Base-by-base conservation (phyloP, 2,888 invertebrate genomes). In the Drosophila aldrichi region DNA sequence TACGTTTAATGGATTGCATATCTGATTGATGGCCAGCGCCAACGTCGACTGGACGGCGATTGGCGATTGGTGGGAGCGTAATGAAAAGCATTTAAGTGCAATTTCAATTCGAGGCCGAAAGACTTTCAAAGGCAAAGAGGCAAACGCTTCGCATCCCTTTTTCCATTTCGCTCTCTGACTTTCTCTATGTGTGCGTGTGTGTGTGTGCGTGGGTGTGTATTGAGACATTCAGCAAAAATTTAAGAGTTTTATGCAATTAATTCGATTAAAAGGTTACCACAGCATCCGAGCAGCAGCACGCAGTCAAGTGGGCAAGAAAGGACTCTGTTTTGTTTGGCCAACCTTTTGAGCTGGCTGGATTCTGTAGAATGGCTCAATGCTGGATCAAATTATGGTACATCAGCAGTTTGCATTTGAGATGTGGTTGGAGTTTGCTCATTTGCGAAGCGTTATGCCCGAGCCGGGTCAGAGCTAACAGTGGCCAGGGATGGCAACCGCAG, bases 231-330 rank as follows among this genome's bases (percentile, higher is more conserved):
- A 62, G 44, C 62, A 43, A 32, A 62, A 59, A 66, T 54, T 69
- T 63, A 34, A 61, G 66, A 76, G 75, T 76, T 74, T 69, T 78
- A 64, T 76, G 76, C 81, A 86, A 86, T 86, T 83, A 83, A 83
- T 77, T 86, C 76, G 87, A 83, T 86, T 83, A 86, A 83, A 80
- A 62, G 74, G 72, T 63, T 67, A 68, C 69, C 65, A 68, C 61
- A 58, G 55, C 71, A 32, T 38, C 62, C 9, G 25, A 52, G 36
- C 41, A 38, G 36, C 41, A 38, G 51, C 55, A 40, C 18, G 34
- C 51, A 43, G 14, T 36, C 48, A 43, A 70, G 38, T 34, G 60
- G 49, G 6, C 29, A 44, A 48, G 6, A 36, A 44, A 48, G 51
- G 36, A 22, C 32, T 29, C 25, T 4, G 36, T 14, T 34, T 38